Conservation (phyloP, 2,888 invertebrate genomes). For the Apomyelois bistriatella region DNA sequence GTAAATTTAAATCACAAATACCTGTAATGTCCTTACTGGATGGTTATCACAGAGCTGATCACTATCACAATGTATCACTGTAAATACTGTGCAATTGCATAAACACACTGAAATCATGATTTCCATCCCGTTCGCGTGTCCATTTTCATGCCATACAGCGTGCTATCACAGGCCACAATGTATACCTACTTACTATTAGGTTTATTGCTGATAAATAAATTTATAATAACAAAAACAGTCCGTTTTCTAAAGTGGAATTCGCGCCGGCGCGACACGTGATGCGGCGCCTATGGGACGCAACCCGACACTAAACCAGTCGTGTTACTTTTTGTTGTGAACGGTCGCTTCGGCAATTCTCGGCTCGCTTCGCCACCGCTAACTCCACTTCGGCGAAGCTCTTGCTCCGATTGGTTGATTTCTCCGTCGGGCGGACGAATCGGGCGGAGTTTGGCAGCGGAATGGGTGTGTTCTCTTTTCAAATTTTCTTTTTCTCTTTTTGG, state of each 20-base stretch:
- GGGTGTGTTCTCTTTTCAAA: slow-evolving; percentile 76
- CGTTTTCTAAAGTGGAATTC: slow-evolving; percentile 46
- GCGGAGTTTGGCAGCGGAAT: slow-evolving; percentile 52
- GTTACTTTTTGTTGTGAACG: slow-evolving; percentile 77
- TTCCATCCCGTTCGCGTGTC: slow-evolving; percentile 72
- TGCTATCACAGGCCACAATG: slow-evolving; percentile 62
- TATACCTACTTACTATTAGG: slow-evolving; percentile 25
- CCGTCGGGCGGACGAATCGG: slow-evolving; percentile 52
- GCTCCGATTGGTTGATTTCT: slow-evolving; percentile 41
- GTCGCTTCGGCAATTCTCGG: slow-evolving; percentile 52
- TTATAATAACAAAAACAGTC: slow-evolving; percentile 59
- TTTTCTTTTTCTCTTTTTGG: slow-evolving; percentile 79
- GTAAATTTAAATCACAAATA: slow-evolving; percentile 40
- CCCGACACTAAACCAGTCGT: slow-evolving; percentile 79
- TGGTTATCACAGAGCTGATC: slow-evolving; percentile 68
- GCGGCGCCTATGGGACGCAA: slow-evolving; percentile 78
- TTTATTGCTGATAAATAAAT: slow-evolving; percentile 35
- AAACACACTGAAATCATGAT: slow-evolving; percentile 73
- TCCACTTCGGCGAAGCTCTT: slow-evolving; percentile 35
- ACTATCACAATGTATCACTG: slow-evolving; percentile 76
- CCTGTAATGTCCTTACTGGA: slow-evolving; percentile 66
- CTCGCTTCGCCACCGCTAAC: slow-evolving; percentile 38
- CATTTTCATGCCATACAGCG: slow-evolving; percentile 54
- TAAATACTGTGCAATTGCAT: slow-evolving; percentile 56
- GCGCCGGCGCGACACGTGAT: slow-evolving; percentile 62